Evolutionary conservation across 2,113 vertebrate species (phyloP).

Genomic region (Onychostruthus taczanowskii): DNA sequence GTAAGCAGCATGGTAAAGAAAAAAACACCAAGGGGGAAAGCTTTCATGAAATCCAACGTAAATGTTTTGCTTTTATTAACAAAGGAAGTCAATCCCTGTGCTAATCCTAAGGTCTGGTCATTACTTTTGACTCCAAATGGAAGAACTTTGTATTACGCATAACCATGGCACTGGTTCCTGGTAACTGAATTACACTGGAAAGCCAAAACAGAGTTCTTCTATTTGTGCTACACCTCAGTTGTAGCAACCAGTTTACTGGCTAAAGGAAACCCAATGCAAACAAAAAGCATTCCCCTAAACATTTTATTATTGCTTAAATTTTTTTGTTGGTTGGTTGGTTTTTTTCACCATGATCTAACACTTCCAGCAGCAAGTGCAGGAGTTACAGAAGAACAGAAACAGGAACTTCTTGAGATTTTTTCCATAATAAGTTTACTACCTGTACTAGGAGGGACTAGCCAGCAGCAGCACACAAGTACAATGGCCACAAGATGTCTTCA

Average conservation of each 20-base stretch:
- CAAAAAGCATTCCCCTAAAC: not conserved
- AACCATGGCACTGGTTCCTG: accelerated
- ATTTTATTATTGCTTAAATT: not conserved
- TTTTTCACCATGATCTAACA: not conserved
- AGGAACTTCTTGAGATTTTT: not conserved
- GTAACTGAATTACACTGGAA: not conserved
- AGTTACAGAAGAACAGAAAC: not conserved
- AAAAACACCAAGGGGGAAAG: not conserved
- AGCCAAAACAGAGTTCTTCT: accelerated
- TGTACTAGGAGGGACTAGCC: not conserved
- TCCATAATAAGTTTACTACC: not conserved
- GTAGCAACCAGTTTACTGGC: not conserved
- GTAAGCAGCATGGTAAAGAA: not conserved
- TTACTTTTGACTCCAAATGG: not conserved
- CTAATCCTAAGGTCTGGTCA: not conserved
- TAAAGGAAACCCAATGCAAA: not conserved
- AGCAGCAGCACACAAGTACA: accelerated
- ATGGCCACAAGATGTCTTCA: not conserved
- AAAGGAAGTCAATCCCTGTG: not conserved
- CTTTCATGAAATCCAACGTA: not conserved
- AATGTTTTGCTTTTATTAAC: not conserved
- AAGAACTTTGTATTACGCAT: not conserved
- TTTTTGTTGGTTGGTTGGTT: accelerated
- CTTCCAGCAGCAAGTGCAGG: not conserved
- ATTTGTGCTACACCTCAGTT: not conserved